phyloP scores from a whole-genome alignment of 2,113 vertebrate genomes.

The Dipodomys merriami region DNA sequence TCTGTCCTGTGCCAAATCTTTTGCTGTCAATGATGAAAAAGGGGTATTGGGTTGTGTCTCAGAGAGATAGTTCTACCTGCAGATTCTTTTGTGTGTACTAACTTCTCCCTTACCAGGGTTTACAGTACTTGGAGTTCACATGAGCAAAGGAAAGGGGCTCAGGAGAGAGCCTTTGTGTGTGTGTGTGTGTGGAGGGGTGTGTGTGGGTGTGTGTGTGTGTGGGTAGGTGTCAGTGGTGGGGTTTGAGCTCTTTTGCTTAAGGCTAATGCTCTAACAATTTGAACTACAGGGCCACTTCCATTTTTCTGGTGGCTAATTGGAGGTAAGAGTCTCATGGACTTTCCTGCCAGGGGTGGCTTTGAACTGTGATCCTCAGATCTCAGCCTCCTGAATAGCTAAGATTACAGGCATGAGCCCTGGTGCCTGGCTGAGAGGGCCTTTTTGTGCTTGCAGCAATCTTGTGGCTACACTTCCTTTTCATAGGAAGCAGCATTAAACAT shows the following conservation, averaged over 20 bases:
- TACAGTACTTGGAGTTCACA: not conserved
- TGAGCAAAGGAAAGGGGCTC: not conserved
- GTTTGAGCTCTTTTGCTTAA: too few species aligned
- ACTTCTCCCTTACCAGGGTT: constrained; percentile 15
- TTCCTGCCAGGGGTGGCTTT: too few species aligned
- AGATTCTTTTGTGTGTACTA: not conserved
- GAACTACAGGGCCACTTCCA: too few species aligned
- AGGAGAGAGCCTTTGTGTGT: not conserved
- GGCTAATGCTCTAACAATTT: too few species aligned
- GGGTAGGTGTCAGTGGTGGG: too few species aligned
- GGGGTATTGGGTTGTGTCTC: not conserved
- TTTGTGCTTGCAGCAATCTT: constrained; percentile 42
- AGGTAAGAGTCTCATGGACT: too few species aligned
- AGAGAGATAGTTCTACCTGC: not conserved
- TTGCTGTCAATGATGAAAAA: constrained; percentile 14
- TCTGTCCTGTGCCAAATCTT: constrained; percentile 1
- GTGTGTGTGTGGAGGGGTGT: too few species aligned
- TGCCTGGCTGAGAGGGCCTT: not conserved
- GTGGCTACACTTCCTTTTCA: constrained; percentile 53
- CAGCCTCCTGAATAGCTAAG: too few species aligned
- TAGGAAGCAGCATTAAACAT: constrained; percentile 2
- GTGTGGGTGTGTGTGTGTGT: too few species aligned
- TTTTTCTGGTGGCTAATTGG: too few species aligned
- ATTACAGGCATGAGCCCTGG: too few species aligned
- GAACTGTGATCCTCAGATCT: too few species aligned